Percentiles rank a stretch among this genome's conserved stretches.
phyloP scores from a whole-genome alignment of 2,113 vertebrate species.

The Colius striatus region DNA sequence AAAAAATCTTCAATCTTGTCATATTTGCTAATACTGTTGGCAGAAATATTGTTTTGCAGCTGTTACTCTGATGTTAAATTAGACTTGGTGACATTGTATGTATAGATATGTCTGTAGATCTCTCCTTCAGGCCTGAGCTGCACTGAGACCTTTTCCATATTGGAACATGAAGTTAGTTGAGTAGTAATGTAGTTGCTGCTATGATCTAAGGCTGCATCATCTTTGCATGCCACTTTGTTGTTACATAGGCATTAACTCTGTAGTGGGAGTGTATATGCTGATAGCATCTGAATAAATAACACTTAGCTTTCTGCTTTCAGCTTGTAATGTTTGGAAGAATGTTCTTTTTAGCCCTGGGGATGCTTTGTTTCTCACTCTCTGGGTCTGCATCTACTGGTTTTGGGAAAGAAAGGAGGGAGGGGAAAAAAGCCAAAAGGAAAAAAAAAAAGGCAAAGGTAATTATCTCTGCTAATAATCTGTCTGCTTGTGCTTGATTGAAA shows the following conservation, averaged over 20 bases:
- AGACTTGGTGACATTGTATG: neutral
- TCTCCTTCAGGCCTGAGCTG: neutral
- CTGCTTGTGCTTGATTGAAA: conserved; percentile 72
- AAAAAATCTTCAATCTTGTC: neutral
- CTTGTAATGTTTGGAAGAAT: neutral
- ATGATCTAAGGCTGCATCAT: neutral
- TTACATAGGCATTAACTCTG: neutral
- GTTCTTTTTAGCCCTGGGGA: neutral
- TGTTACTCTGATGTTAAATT: neutral
- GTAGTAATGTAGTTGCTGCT: neutral
- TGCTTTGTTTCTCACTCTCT: conserved; percentile 12
- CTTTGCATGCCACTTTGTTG: neutral
- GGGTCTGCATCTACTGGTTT: neutral
- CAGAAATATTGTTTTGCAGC: neutral
- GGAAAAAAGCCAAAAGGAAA: fast-evolving
- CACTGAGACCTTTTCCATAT: neutral
- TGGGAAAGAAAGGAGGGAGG: neutral
- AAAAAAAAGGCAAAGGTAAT: neutral
- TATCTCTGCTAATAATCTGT: conserved; percentile 40
- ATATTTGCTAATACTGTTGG: neutral
- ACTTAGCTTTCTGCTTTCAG: neutral
- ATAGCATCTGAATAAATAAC: neutral
- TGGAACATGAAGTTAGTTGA: neutral
- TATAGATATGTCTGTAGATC: neutral
- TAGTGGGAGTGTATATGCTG: neutral